These are phyloP conservation scores for Panthera leo DNA, from an alignment of 2,113 vertebrate genomes.

Conservation along the genomic window DNA sequence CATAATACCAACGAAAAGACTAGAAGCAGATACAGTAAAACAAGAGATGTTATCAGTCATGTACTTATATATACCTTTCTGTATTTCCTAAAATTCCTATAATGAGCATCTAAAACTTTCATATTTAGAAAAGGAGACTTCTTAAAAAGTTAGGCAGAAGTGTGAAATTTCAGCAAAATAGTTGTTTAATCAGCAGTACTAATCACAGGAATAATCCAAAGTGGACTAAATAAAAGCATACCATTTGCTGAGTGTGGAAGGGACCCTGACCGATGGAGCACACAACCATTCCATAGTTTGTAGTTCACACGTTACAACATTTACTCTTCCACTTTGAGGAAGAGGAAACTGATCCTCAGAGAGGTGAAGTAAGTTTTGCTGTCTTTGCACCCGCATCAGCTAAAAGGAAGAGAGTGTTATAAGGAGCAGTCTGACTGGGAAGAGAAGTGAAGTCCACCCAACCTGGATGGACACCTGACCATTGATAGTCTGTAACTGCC, in stretches of 20 bases:
- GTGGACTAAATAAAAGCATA: not conserved
- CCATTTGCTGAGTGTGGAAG: not conserved
- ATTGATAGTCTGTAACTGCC: rapidly evolving
- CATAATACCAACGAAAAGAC: not conserved
- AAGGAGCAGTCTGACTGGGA: not conserved
- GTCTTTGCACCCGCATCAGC: not conserved
- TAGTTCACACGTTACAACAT: not conserved
- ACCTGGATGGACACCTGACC: not conserved
- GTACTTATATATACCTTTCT: not conserved
- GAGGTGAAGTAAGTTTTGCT: not conserved
- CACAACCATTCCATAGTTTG: not conserved
- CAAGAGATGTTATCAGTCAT: not conserved
- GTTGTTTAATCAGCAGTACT: not conserved
- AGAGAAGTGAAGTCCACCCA: not conserved
- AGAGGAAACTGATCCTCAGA: not conserved
- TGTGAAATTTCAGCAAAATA: constrained; percentile 16
- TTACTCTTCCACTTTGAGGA: not conserved
- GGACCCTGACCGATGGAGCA: not conserved
- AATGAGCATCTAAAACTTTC: not conserved
- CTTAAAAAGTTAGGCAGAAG: not conserved
- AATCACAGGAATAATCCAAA: not conserved
- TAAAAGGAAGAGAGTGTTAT: not conserved
- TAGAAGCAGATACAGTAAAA: not conserved
- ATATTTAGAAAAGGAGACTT: not conserved
- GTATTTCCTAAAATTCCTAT: not conserved